Evolutionary conservation across 2,888 invertebrate species (phyloP).

Genomic region (Amiota minor): DNA sequence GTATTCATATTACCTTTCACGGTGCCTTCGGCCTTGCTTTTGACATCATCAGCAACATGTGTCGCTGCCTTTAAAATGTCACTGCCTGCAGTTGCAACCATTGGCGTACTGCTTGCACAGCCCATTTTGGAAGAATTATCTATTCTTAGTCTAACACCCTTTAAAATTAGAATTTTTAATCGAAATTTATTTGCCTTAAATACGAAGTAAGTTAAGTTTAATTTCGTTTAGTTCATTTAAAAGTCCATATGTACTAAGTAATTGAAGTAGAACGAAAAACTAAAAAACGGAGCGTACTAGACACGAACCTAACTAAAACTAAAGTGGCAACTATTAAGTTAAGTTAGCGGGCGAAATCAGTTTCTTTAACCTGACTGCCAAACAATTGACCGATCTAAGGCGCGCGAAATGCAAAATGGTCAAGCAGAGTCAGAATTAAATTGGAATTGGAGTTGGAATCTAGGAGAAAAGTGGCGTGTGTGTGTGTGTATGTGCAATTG

Average conservation of each 20-base stretch:
- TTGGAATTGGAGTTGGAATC: background rate
- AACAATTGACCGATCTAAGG: constrained; percentile 2
- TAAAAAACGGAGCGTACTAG: no score
- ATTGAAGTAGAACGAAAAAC: no score
- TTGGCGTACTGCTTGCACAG: constrained; percentile 69
- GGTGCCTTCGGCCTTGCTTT: constrained; percentile 62
- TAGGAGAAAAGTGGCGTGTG: background rate
- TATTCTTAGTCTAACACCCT: constrained; percentile 36
- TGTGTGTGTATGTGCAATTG: constrained; percentile 22
- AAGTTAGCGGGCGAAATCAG: no score
- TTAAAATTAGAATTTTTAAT: constrained; percentile 16
- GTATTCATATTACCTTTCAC: constrained; percentile 55
- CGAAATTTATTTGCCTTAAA: constrained; percentile 43
- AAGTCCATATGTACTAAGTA: no score
- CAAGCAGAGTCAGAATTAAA: constrained; percentile 25
- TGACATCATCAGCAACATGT: constrained; percentile 65
- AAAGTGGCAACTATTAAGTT: constrained; percentile 46
- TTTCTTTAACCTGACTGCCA: no score
- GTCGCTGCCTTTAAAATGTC: constrained; percentile 69
- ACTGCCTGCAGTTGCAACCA: constrained; percentile 70
- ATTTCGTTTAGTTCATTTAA: no score
- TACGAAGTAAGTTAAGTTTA: constrained; percentile 26
- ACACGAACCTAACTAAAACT: constrained; percentile 65
- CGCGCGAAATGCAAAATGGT: constrained; percentile 39
- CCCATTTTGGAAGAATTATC: constrained; percentile 61